Percentiles rank a stretch among this genome's conserved stretches.
phyloP scores from a whole-genome alignment of 2,797 vertebrate genomes.

The Lagocephalus sceleratus region DNA sequence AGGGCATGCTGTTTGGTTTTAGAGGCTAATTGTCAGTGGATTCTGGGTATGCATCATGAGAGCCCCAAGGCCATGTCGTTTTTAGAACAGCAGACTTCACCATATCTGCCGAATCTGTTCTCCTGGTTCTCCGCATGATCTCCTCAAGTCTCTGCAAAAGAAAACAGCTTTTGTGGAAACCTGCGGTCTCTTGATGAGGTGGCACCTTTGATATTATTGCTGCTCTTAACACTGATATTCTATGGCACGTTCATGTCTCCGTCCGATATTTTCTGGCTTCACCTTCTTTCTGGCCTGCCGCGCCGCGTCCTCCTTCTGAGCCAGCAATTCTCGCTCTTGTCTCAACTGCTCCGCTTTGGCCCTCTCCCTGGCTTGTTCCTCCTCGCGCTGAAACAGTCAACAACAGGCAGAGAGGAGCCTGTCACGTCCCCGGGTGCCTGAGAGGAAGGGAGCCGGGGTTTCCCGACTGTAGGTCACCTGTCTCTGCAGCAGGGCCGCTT shows the following conservation, averaged over 20 bases:
- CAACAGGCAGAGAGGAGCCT: background rate
- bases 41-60: conserved; percentile 40
- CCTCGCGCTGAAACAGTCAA: conserved; percentile 78
- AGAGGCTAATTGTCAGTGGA: conserved; percentile 15
- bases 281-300: conserved; percentile 94
- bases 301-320: conserved; percentile 88
- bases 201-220: background rate
- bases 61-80: conserved; percentile 30
- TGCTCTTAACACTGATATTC: background rate
- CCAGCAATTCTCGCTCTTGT: conserved; percentile 84
- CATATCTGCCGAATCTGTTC: conserved; percentile 84
- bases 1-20: conserved; percentile 20
- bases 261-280: conserved; percentile 7
- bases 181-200: background rate
- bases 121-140: conserved; percentile 97
- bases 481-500: conserved; percentile 81
- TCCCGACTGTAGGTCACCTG: conserved; percentile 74
- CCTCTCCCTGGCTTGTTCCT: conserved; percentile 79
- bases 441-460: background rate
- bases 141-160: conserved; percentile 88
- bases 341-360: conserved; percentile 78
- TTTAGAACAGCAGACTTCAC: conserved; percentile 59
- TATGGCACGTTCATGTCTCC: conserved; percentile 78
- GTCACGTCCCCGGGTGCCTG: background rate
- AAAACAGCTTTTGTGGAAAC: conserved; percentile 22